Conservation (phyloP, 1,140 invertebrate species). For the Eufriesea mexicana region DNA sequence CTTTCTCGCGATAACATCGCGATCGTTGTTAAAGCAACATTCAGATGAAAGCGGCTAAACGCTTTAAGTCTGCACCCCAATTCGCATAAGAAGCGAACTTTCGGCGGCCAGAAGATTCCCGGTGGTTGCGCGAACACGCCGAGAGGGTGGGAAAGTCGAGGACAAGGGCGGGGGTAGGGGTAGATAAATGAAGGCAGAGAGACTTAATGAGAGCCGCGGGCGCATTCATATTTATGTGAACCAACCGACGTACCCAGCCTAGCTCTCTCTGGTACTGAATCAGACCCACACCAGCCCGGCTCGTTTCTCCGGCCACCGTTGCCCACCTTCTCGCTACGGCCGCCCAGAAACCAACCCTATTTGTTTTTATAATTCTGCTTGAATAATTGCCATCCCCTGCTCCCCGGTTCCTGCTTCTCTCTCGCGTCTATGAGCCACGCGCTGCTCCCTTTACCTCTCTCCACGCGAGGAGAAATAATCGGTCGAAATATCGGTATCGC, state of each 20-base stretch:
- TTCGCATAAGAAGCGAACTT: constrained; percentile 53
- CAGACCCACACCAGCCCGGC: constrained; percentile 61
- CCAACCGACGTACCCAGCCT: constrained; percentile 63
- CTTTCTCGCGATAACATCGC: neutral
- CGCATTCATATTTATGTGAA: constrained; percentile 78
- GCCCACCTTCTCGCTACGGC: constrained; percentile 48
- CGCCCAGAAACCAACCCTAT: constrained; percentile 68
- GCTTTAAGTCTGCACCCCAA: constrained; percentile 30
- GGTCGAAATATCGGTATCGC: constrained; percentile 35
- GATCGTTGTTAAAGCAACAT: constrained; percentile 36
- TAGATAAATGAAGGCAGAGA: constrained; percentile 71
- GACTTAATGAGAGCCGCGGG: constrained; percentile 77
- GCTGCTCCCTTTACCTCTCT: constrained; percentile 18
- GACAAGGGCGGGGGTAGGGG: constrained; percentile 50
- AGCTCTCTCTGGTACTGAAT: constrained; percentile 65
- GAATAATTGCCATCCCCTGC: constrained; percentile 71
- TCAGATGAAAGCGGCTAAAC: constrained; percentile 38
- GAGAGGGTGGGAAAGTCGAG: constrained; percentile 42
- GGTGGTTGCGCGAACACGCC: constrained; percentile 42
- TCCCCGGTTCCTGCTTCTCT: neutral
- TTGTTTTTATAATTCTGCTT: constrained; percentile 77
- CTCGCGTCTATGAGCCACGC: constrained; percentile 36
- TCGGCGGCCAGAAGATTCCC: constrained; percentile 36
- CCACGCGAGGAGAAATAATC: neutral
- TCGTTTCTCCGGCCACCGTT: constrained; percentile 45